phyloP scores from a whole-genome alignment of 1,140 invertebrate genomes.

The Bombus affinis region DNA sequence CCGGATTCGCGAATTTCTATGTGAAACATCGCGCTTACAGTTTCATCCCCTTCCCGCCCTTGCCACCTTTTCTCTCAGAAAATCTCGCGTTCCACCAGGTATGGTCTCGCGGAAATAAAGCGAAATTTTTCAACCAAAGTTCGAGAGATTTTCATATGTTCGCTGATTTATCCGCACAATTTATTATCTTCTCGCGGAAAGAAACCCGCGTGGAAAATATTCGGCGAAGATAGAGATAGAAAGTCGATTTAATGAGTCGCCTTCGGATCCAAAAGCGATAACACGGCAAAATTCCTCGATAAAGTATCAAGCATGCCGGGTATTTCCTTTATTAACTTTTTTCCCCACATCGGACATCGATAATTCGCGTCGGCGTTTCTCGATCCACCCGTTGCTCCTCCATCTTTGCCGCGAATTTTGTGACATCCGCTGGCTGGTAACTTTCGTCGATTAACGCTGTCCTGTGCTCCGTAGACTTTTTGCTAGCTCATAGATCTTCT shows the following conservation, averaged over 20 bases:
- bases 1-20: slow-evolving; percentile 57
- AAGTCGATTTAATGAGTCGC: slow-evolving; percentile 74
- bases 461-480: no score
- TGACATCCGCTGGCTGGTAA: neutral
- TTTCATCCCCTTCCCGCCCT: neutral
- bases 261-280: slow-evolving; percentile 64
- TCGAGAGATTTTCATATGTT: no score
- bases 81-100: neutral
- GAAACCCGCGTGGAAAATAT: slow-evolving; percentile 18
- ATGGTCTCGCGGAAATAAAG: no score
- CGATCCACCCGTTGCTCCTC: neutral
- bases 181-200: neutral
- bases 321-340: slow-evolving; percentile 80
- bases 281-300: slow-evolving; percentile 71
- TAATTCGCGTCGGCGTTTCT: slow-evolving; percentile 53
- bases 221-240: slow-evolving; percentile 10
- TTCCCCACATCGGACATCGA: slow-evolving; percentile 65
- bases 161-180: no score
- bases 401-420: slow-evolving; percentile 1
- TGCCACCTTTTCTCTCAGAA: neutral
- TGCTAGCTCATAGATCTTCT: neutral
- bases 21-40: slow-evolving; percentile 30
- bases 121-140: no score
- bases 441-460: neutral
- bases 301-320: slow-evolving; percentile 73